Base-by-base conservation (phyloP, 2,888 invertebrate genomes). In the Beris chalybata region DNA sequence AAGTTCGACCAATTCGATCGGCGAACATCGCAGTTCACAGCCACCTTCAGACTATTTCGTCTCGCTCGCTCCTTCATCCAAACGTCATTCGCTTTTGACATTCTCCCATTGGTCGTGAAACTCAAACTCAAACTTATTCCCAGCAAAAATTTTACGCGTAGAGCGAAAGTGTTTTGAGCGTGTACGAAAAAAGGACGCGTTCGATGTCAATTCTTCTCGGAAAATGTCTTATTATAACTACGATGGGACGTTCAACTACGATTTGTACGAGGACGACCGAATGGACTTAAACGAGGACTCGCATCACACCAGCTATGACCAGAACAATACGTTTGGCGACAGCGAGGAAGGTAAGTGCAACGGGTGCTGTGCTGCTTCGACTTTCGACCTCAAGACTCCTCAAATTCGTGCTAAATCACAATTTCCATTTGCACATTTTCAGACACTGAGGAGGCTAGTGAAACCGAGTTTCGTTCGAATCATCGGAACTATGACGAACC, bases 401-500 rank as follows among this genome's bases (percentile, higher is more conserved):
- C 53, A 38, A 44, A 56, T 43, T 44, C 74, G 78, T 48, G 13
- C 9, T 53, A 30, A 63, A 52, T 30, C 15, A 30, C 15, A 15
- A 38, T 76, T 47, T 12, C 5, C 15, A 3, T 50, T 15, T 65
- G 13, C 5, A n/a, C 30, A 47, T 59, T 76, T 76, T 61, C 74
- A 90, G 96, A 96, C 78, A 97, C 97, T 0, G 97, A 96, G 81
- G 97, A 97, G 83, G 96, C 96, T 0, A 95, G 95, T 80, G 97
- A 97, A 81, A 93, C 94, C n/a, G 96, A 96, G 73, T 87, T 90
- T 81, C 89, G 91, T 48, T 88, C 90, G 53, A 72, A 72, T 65
- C 64, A 50, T 22, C 75, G 75, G 11, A 74, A 71, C 71, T 77
- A 78, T 69, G 77, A 77, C 71, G 74, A 74, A 57, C 75, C 74